phyloP scores from a whole-genome alignment of 2,113 vertebrate genomes.

The Oncorhynchus mykiss region DNA sequence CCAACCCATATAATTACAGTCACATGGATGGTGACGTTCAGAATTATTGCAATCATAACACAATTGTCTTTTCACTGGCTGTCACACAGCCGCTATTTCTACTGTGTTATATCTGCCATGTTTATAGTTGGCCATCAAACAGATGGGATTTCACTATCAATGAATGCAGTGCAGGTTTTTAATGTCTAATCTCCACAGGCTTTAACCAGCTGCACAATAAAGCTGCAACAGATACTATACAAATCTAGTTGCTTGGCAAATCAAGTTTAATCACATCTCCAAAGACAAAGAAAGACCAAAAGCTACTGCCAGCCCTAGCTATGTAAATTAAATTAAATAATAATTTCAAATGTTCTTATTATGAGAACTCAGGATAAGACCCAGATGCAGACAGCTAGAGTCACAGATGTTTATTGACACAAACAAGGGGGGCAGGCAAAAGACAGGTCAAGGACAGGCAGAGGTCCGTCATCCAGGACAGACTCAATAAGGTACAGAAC shows the following conservation, averaged over 20 bases:
- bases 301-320: neutral
- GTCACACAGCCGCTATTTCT: slow-evolving; percentile 29
- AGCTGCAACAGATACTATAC: slow-evolving; percentile 32
- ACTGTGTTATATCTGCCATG: slow-evolving; percentile 25
- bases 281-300: slow-evolving; percentile 6
- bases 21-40: slow-evolving; percentile 11
- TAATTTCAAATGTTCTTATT: neutral
- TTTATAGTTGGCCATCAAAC: slow-evolving; percentile 34
- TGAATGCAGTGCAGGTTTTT: slow-evolving; percentile 48
- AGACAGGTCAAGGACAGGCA: too few relatives aligned
- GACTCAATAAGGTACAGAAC: too few relatives aligned
- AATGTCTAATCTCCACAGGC: slow-evolving; percentile 30
- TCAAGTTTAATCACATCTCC: slow-evolving; percentile 24
- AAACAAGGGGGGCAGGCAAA: too few relatives aligned
- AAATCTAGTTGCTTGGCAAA: slow-evolving; percentile 25
- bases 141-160: slow-evolving; percentile 40
- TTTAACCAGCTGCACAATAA: slow-evolving; percentile 37
- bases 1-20: slow-evolving; percentile 37
- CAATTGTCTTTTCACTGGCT: slow-evolving; percentile 49
- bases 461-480: too few relatives aligned
- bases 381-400: too few relatives aligned
- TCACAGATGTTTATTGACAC: too few relatives aligned
- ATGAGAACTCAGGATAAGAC: too few relatives aligned
- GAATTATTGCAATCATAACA: slow-evolving; percentile 32
- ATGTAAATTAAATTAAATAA: too few relatives aligned